Evolutionary conservation across 2,797 vertebrate genomes (phyloP).

Genomic region (Pelobates cultripes): DNA sequence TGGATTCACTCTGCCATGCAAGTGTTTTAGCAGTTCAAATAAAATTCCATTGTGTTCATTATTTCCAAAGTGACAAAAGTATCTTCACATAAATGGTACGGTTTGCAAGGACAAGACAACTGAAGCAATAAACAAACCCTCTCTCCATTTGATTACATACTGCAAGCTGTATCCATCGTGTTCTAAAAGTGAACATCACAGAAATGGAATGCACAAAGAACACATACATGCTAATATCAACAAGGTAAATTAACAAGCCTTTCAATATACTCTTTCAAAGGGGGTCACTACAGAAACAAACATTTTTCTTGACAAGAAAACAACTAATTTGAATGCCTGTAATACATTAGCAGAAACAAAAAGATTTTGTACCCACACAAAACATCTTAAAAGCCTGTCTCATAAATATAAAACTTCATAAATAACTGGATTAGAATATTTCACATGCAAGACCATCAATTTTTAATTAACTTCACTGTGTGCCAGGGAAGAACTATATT

Average conservation of each 20-base stretch:
- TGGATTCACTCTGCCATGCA: not conserved
- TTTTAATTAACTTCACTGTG: too few species aligned
- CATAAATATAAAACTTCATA: too few species aligned
- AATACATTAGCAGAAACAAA: not conserved
- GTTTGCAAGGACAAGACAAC: not conserved
- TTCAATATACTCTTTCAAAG: not conserved
- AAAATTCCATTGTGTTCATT: not conserved
- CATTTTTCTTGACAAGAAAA: not conserved
- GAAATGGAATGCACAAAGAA: not conserved
- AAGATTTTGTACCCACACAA: too few species aligned
- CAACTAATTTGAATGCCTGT: not conserved
- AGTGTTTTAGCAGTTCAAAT: not conserved
- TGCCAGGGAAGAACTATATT: too few species aligned
- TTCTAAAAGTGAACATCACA: not conserved
- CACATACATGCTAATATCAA: not conserved
- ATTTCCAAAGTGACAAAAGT: not conserved
- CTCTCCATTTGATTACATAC: too few species aligned
- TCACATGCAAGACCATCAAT: too few species aligned
- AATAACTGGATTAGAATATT: too few species aligned
- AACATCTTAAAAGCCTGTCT: too few species aligned
- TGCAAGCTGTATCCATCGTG: not conserved
- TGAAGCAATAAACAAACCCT: not conserved
- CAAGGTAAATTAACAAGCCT: not conserved
- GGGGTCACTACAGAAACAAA: not conserved
- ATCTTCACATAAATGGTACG: not conserved